Base-by-base conservation (phyloP, 2,888 invertebrate species). In the Microplitis manilae region DNA sequence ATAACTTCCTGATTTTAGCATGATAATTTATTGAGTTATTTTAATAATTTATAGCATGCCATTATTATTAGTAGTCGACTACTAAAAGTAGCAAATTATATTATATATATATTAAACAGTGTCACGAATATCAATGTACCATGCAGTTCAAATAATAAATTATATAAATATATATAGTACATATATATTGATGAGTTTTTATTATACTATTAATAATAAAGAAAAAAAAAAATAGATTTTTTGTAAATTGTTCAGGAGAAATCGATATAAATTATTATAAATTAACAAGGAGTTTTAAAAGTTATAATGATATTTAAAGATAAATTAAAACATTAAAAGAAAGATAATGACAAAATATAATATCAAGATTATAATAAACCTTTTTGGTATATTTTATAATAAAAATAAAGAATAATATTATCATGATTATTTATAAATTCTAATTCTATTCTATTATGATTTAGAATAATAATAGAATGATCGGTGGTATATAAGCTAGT, bases 161-260 rank as follows among this genome's bases (percentile, higher is more conserved):
- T 50, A 50, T 50, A 50, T 50, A 50, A 0, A 13, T 50, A 8
- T 50, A 73, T 62, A 39, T 40, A 20, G 60, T 72, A 17, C 20
- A 39, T 40, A 62, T 39, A 73, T 77, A 77, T 77, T 59, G 77
- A 77, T 69, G 38, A 61, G 41, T 50, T 73, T 68, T 68, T 73
- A 38, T 77, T 73, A 68, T 62, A 30, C 30, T 50, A 50, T 50
- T 50, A 50, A 50, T 50, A 50, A 50, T 50, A 20, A 20, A 20
- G 20, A 20, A 20, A 20, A 20, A 20, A 20, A 20, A 20, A 20
- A 20, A 20, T 20, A 20, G 20, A 20, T 30, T 4, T 30, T 30
- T 30, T 30, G 30, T 30, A 30, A 30, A 30, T 4, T 30, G 30
- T 30, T 30, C 30, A 4, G 30, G 30, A 30, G 30, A 30, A 30